Base-by-base conservation (phyloP, 2,888 invertebrate genomes). In the Phalangium opilio region DNA sequence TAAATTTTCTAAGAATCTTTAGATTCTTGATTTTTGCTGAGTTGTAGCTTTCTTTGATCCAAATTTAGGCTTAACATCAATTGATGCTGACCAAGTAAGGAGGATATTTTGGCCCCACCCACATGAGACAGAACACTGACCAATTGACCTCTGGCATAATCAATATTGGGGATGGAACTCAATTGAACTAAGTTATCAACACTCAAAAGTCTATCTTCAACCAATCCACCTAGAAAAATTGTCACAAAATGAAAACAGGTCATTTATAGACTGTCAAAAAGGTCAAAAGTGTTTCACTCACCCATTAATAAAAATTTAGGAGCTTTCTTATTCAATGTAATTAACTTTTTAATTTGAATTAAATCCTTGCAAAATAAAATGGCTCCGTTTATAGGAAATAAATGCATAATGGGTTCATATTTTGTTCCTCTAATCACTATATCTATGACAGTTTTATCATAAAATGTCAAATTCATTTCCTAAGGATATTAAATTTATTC, bases 171-270 rank as follows among this genome's bases (percentile, higher is more conserved):
- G 20, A 36, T 15, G n/a, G 45, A 42, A 35, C 39, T 48, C 11
- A 48, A 33, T 3, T 34, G 17, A 17, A 44, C 41, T 8, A 50
- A 12, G 10, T 50, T 43, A 15, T 12, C 39, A n/a, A 20, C 33
- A 15, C 50, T 50, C 12, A 44, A 48, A 27, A 50, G 43, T 35
- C 10, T 32, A 19, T 43, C 36, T 15, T 48, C 48, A n/a, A 50
- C 14, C 5, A 50, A 41, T 2, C 48, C 50, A 36, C 40, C 47
- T 43, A 35, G 15, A 42, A 47, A 32, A 14, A 20, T 27, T 18
- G 8, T 5, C 20, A 10, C 18, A 35, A 35, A 7, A 21, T 14
- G 34, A 8, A 14, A 21, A 1, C 8, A 27, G 27, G 27, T 8
- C 27, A 27, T 8, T 27, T 27, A 7, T 27, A 8, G n/a, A n/a